These are phyloP conservation scores for Euleptes europaea DNA, from an alignment of 2,113 vertebrate species.

Conservation along the genomic window DNA sequence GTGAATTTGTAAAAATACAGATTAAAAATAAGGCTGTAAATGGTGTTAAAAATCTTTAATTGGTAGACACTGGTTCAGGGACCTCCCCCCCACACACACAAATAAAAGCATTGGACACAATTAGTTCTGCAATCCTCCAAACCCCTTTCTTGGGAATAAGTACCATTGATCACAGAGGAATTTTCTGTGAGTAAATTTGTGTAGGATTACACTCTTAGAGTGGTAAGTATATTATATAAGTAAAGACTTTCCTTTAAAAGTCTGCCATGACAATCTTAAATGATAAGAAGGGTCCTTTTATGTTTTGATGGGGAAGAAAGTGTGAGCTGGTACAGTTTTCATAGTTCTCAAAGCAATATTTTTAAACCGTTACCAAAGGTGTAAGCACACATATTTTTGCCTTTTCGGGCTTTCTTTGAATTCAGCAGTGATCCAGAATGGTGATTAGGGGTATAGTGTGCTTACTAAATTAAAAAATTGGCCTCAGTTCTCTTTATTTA, in stretches of 20 bases:
- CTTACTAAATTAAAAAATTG: slow-evolving; percentile 45
- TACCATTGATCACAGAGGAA: background rate
- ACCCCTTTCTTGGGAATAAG: background rate
- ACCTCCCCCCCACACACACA: background rate
- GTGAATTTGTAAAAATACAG: background rate
- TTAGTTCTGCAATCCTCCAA: background rate
- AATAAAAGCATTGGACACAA: background rate
- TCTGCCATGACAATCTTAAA: background rate
- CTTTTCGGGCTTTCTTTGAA: slow-evolving; percentile 12
- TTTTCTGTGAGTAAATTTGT: background rate
- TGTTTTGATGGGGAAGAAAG: background rate
- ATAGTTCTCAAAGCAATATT: background rate
- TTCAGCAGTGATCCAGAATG: background rate
- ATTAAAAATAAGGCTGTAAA: too few relatives aligned
- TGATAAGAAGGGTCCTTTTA: background rate
- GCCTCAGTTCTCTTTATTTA: slow-evolving; percentile 5
- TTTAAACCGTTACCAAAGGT: background rate
- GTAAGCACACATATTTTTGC: background rate
- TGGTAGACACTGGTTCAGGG: background rate
- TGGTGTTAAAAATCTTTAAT: background rate
- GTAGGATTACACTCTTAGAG: background rate
- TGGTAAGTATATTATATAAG: background rate
- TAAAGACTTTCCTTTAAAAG: background rate
- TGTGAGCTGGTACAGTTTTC: background rate
- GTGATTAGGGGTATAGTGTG: background rate